Base-by-base conservation (phyloP, 2,113 vertebrate species). In the Salvelinus sp. region DNA sequence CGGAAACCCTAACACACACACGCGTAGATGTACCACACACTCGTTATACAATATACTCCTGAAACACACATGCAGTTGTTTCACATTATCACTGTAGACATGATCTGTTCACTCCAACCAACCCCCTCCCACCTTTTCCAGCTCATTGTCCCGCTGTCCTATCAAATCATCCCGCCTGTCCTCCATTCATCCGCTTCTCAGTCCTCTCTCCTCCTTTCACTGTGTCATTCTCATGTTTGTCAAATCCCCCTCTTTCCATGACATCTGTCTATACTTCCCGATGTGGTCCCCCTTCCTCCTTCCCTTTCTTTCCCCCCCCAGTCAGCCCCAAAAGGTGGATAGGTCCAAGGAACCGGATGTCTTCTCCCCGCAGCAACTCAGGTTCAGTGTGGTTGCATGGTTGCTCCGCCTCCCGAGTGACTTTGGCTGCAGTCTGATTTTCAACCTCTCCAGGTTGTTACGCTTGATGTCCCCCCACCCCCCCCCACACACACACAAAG, bases 311-410 rank as follows among this genome's bases (percentile, higher is more conserved):
- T 33, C 69, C 16, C 75, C 73, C 9, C 73, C 9, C 89, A 94
- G 92, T 88, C 90, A 91, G 83, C 90, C 91, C 80, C 87, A 89
- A 87, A 88, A 88, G 85, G 91, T 91, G 86, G 89, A 86, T 83
- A 89, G 87, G 80, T 18, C 81, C n/a, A 82, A 89, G 62, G 92
- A 94, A 54, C 87, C 92, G 0, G 92, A 94, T 62, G 93, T 94
- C 88, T 94, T 94, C 88, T 90, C 89, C 79, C 90, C 90, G 3
- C 58, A 62, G 77, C 86, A 85, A 0, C 83, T 60, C 91, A 94
- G 93, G 93, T 94, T 88, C 77, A 84, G 78, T 83, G 63, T 90
- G 89, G 44, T 82, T 65, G 75, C 76, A 69, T 57, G 69, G 50
- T 70, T 80, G 81, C 76, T 58, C 74, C 69, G 72, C 7, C 10